A percentile compares a stretch with the other conserved stretches of the same genome.
Evolutionary conservation across 2,113 vertebrate genomes (phyloP).

Genomic region (Orthonyx spaldingii): DNA sequence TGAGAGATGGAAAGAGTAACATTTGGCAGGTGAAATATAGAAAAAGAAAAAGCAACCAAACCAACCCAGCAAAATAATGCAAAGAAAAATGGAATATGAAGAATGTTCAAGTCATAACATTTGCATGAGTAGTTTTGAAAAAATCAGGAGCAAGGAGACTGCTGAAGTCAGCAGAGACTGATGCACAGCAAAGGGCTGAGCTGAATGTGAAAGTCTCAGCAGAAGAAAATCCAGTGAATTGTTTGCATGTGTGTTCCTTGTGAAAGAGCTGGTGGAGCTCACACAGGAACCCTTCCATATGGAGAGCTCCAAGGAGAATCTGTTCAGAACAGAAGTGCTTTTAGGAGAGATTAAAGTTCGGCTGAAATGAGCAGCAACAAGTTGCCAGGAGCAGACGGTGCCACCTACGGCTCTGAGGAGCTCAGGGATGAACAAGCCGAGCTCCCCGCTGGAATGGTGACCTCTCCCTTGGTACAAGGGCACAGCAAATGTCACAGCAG

Average conservation of each 20-base stretch:
- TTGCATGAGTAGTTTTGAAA: not conserved
- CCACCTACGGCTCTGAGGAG: not conserved
- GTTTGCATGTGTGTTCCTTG: not conserved
- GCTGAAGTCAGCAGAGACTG: not conserved
- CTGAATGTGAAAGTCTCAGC: not conserved
- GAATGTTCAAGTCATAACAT: not conserved
- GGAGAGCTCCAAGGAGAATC: not conserved
- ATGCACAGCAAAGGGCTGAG: not conserved
- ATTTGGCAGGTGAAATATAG: not conserved
- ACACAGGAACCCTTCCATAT: not conserved
- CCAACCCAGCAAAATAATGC: not conserved
- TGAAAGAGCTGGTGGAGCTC: not conserved
- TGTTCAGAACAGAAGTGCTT: not conserved
- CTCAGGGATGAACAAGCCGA: accelerated
- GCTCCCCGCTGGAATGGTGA: not conserved
- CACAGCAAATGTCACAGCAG: not conserved
- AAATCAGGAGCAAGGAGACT: not conserved
- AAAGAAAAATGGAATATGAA: not conserved
- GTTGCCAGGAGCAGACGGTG: not conserved
- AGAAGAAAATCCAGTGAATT: not conserved
- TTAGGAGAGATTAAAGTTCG: not conserved
- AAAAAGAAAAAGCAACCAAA: not conserved
- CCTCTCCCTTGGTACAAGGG: not conserved
- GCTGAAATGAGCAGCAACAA: not conserved
- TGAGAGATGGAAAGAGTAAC: not conserved